phyloP scores from a whole-genome alignment of 2,888 invertebrate species.

The Amiota communis region DNA sequence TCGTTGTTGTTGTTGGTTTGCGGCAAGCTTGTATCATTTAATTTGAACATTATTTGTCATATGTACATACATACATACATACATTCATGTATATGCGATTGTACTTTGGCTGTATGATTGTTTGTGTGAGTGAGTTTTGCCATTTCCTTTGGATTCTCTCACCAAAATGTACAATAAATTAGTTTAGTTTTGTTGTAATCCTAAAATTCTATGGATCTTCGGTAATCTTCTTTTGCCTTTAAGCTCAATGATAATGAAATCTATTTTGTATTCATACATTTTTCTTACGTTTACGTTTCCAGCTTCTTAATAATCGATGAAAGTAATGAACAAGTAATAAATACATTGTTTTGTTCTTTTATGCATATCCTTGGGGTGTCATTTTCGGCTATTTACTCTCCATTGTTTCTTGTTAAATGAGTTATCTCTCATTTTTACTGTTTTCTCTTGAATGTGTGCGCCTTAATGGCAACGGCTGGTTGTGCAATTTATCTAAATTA shows the following conservation, averaged over 20 bases:
- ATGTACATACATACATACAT: too few relatives aligned
- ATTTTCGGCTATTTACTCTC: background rate
- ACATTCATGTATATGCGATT: too few relatives aligned
- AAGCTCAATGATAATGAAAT: too few relatives aligned
- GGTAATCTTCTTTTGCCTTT: too few relatives aligned
- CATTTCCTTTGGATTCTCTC: too few relatives aligned
- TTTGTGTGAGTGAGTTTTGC: background rate
- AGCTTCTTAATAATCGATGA: background rate
- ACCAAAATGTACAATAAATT: slow-evolving; percentile 64
- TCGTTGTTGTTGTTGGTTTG: slow-evolving; percentile 18
- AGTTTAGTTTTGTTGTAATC: slow-evolving; percentile 57
- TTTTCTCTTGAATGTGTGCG: slow-evolving; percentile 15
- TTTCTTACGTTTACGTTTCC: too few relatives aligned
- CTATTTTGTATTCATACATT: too few relatives aligned
- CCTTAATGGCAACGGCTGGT: too few relatives aligned
- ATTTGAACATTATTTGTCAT: slow-evolving; percentile 66
- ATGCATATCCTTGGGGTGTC: slow-evolving; percentile 15
- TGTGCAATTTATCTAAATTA: too few relatives aligned
- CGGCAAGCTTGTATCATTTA: slow-evolving; percentile 58
- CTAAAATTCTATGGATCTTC: too few relatives aligned
- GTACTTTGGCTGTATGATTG: background rate
- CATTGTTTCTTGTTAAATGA: too few relatives aligned
- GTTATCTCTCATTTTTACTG: background rate
- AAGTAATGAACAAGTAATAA: slow-evolving; percentile 37
- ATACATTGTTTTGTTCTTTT: slow-evolving; percentile 41